Evolutionary conservation across 2,113 vertebrate species (phyloP).

Genomic region (Lophius piscatorius): DNA sequence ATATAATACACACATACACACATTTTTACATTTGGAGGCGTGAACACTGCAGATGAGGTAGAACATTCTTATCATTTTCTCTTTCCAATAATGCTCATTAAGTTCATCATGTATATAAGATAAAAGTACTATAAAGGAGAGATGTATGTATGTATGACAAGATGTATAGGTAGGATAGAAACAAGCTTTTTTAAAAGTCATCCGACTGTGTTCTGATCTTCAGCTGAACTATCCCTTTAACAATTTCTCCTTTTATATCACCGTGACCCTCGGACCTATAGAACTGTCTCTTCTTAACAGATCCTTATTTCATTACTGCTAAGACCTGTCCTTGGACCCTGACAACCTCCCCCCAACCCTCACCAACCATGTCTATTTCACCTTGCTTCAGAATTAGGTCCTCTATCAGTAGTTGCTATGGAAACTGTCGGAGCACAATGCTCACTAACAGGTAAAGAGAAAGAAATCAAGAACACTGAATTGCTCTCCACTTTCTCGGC

Average conservation of each 20-base stretch:
- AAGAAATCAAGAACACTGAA: conserved; percentile 51
- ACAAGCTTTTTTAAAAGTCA: conserved; percentile 1
- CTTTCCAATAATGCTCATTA: no score
- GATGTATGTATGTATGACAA: no score
- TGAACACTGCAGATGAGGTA: no score
- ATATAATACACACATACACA: no score
- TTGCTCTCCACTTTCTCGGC: conserved; percentile 54
- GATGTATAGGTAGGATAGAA: background rate
- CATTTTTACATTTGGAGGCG: no score
- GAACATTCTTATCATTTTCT: no score
- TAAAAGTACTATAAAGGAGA: no score
- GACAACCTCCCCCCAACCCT: conserved; percentile 20
- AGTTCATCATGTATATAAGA: no score
- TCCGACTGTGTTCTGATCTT: conserved; percentile 13
- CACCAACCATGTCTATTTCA: conserved; percentile 49
- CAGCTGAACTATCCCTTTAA: conserved; percentile 51
- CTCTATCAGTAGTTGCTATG: conserved; percentile 68
- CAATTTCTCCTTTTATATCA: conserved; percentile 65
- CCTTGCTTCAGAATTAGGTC: conserved; percentile 47
- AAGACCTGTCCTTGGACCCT: conserved; percentile 67
- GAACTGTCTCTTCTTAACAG: conserved; percentile 71
- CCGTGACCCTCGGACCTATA: conserved; percentile 54
- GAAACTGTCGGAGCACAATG: conserved; percentile 67
- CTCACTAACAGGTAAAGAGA: conserved; percentile 66
- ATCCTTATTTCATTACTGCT: conserved; percentile 67